Evolutionary conservation across 92 coral and sea anemone genomes (phyloP).

Genomic region (Phymanthus crucifer): DNA sequence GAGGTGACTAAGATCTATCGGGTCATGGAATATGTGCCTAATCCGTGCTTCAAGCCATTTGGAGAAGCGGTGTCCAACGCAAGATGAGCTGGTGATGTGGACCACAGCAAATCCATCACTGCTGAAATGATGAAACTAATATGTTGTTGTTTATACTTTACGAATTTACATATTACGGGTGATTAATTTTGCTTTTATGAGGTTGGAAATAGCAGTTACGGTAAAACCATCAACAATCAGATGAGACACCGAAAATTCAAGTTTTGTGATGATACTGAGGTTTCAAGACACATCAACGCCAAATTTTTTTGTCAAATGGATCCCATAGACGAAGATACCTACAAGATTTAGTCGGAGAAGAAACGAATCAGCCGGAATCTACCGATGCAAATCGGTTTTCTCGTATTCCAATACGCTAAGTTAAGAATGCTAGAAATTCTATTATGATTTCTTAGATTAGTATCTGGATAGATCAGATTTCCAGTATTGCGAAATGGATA

Average conservation of each 20-base stretch:
- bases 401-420: slow-evolving; percentile 52
- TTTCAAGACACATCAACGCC: background rate
- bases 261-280: slow-evolving; percentile 6
- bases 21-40: slow-evolving; percentile 16
- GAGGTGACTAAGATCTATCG: background rate
- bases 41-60: slow-evolving; percentile 18
- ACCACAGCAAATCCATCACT: background rate
- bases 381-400: slow-evolving; percentile 26
- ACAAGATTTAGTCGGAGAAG: slow-evolving; percentile 2
- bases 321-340: background rate
- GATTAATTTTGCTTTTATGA: background rate
- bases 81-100: slow-evolving; percentile 11
- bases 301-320: slow-evolving; percentile 2
- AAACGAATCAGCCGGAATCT: slow-evolving; percentile 1
- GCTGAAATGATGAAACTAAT: slow-evolving; percentile 22
- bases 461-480: slow-evolving; percentile 35
- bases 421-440: slow-evolving; percentile 45
- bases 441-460: slow-evolving; percentile 39
- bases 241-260: background rate
- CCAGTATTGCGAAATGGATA: slow-evolving; percentile 50
- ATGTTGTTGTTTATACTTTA: background rate
- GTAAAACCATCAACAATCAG: too few species aligned
- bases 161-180: too few species aligned
- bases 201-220: too few species aligned
- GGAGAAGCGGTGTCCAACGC: slow-evolving; percentile 27